Evolutionary conservation across 2,797 vertebrate species (phyloP), one percentile per base, ranked within the genome.

Genomic region (Typhlichthys eigenmanni): DNA sequence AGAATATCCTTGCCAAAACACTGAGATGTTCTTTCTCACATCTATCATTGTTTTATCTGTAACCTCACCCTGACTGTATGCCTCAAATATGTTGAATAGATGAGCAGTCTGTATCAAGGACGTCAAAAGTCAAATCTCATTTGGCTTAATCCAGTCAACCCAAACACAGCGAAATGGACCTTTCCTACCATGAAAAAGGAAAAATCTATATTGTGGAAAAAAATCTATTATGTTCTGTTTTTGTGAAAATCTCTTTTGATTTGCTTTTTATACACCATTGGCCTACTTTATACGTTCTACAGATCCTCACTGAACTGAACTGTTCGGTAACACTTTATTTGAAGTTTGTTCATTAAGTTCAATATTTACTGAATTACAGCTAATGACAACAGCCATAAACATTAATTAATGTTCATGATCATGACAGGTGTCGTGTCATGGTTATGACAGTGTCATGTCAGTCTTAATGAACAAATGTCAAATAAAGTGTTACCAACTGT

Each of bases 181-280:
- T 12, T 56, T 61, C n/a, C 45, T 46, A 45, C n/a, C 10, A 54
- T 19, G 53, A 55, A 29, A 32, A 55, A 53, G 10, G 8, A 38
- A 55, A 29, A 47, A 51, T 53, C 54, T 16, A 47, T 58, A 14
- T 14, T n/a, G 1, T 38, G 8, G 38, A 43, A 60, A 50, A 68
- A 55, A 19, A 2, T 2, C 49, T 10, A 8, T 13, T 47, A 54
- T 5, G 55, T 47, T 17, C 14, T 5, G 47, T 5, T 32, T 12
- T 32, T 32, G 7, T 63, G 13, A 46, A 43, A 43, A 43, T 9
- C 38, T 43, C 38, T 9, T 38, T 1, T 43, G 38, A 8, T 43
- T 43, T 43, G 38, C 38, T 43, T 43, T 43, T 43, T 43, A 43
- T 43, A 43, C 38, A 43, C 9, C 38, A 43, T 43, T 43, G 38